These are phyloP conservation scores for Dinocampus coccinellae DNA, from an alignment of 2,888 invertebrate genomes.

Conservation along the genomic window DNA sequence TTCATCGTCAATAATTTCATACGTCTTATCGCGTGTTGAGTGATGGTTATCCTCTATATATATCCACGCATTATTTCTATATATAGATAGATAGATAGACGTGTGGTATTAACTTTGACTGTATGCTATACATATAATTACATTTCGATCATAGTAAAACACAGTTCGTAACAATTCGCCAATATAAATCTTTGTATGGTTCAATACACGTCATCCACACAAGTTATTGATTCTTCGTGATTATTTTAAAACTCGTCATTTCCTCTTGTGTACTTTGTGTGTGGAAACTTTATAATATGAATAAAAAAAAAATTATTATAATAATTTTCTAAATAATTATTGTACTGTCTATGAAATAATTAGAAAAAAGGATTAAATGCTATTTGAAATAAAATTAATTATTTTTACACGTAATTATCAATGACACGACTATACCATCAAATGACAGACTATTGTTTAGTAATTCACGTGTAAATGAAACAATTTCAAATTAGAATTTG, in stretches of 20 bases:
- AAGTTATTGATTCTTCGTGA: too few species aligned
- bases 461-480: neutral
- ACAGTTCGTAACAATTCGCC: constrained; percentile 11
- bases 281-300: too few species aligned
- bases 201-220: constrained; percentile 1
- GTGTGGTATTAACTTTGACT: constrained; percentile 12
- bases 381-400: neutral
- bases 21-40: constrained; percentile 3
- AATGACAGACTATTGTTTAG: neutral
- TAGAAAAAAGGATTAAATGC: too few species aligned
- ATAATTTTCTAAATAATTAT: too few species aligned
- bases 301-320: too few species aligned
- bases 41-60: neutral
- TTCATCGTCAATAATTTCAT: constrained; percentile 1
- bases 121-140: constrained; percentile 13
- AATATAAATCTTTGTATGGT: constrained; percentile 2
- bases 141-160: constrained; percentile 20
- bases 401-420: neutral
- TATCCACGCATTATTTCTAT: neutral
- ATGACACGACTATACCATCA: neutral
- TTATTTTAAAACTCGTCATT: too few species aligned
- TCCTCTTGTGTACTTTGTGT: too few species aligned
- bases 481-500: neutral
- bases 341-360: too few species aligned
- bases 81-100: neutral